Conservation (phyloP, 1,140 invertebrate genomes). For the Drosophila nebulosa region DNA sequence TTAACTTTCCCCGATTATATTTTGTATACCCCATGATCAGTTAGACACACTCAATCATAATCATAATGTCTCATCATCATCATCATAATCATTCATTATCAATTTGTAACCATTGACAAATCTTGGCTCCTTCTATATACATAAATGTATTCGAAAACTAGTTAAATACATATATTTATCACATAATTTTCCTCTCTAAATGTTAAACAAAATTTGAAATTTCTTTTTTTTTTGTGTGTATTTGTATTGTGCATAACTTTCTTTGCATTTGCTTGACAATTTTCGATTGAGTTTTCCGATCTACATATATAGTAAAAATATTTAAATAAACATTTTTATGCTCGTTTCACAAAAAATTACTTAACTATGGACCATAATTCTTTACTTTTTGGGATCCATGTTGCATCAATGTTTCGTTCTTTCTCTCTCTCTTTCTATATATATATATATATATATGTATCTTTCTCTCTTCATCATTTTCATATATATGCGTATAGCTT, state of each 20-base stretch:
- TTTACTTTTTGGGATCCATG: no score
- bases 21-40: neutral
- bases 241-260: slow-evolving; percentile 8
- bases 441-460: slow-evolving; percentile 32
- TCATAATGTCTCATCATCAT: no score
- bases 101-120: slow-evolving; percentile 10
- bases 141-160: neutral
- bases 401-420: slow-evolving; percentile 37
- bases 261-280: slow-evolving; percentile 68
- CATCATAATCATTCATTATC: slow-evolving; percentile 27
- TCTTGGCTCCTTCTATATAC: slow-evolving; percentile 12
- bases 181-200: neutral
- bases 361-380: slow-evolving; percentile 14
- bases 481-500: neutral
- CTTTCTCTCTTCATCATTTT: slow-evolving; percentile 13
- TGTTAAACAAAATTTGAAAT: no score
- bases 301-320: slow-evolving; percentile 18
- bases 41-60: neutral
- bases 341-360: neutral
- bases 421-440: slow-evolving; percentile 24
- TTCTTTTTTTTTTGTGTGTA: slow-evolving; percentile 11
- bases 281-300: slow-evolving; percentile 28
- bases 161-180: neutral
- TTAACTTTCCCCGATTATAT: neutral
- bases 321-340: neutral